phyloP scores from a whole-genome alignment of 2,888 invertebrate genomes.

The Athripsodes cinereus region DNA sequence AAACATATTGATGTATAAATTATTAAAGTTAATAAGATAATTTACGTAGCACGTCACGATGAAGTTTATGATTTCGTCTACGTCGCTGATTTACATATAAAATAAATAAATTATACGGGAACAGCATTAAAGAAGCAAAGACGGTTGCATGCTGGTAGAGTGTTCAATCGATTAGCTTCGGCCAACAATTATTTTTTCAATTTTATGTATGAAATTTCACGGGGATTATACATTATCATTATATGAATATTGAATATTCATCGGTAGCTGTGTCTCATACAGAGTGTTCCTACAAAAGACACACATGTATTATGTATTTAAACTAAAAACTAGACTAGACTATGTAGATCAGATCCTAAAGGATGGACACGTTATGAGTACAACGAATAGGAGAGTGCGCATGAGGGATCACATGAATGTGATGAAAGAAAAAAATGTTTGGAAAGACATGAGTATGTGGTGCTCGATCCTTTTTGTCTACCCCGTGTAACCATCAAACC shows the following conservation, averaged over 20 bases:
- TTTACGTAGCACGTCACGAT: background rate
- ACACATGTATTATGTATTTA: too few relatives aligned
- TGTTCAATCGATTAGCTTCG: background rate
- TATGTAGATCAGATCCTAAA: too few relatives aligned
- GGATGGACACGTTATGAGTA: too few relatives aligned
- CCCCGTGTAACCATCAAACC: too few relatives aligned
- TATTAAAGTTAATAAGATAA: too few relatives aligned
- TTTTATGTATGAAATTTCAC: slow-evolving; percentile 1
- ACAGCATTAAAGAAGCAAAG: background rate
- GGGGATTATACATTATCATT: background rate
- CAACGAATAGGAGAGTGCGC: too few relatives aligned
- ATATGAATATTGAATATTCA: background rate
- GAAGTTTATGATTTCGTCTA: background rate
- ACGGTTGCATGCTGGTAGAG: background rate
- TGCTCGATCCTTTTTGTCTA: too few relatives aligned
- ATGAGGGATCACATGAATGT: too few relatives aligned
- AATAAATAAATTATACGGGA: background rate
- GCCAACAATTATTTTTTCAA: background rate
- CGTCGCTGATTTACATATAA: background rate
- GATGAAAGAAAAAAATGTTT: too few relatives aligned
- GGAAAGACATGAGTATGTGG: too few relatives aligned
- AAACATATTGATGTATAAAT: too few relatives aligned
- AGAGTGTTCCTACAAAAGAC: background rate
- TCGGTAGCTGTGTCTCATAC: background rate
- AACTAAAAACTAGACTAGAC: too few relatives aligned